These are phyloP conservation scores for Aricia artaxerxes DNA, from an alignment of 2,888 invertebrate genomes.

Conservation along the genomic window DNA sequence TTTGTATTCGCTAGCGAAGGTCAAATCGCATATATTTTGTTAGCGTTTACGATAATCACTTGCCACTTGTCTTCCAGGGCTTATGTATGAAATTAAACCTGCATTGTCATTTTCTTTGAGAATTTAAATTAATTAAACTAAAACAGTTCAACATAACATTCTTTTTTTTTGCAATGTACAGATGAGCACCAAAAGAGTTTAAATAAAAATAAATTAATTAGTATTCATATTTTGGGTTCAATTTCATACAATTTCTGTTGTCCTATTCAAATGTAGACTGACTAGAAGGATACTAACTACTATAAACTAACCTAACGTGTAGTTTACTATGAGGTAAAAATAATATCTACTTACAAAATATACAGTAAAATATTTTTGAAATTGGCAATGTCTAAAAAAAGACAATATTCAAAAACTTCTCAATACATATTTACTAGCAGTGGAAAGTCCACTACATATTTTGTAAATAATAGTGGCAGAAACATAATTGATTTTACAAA, in stretches of 20 bases:
- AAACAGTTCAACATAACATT: background rate
- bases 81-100: background rate
- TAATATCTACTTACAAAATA: background rate
- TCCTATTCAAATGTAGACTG: background rate
- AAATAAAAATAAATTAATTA: background rate
- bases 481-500: background rate
- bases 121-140: background rate
- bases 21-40: no score
- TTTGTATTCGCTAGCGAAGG: no score
- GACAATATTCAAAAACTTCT: background rate
- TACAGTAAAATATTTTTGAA: background rate
- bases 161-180: background rate
- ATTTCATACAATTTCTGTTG: constrained; percentile 17
- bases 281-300: constrained; percentile 1
- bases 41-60: no score
- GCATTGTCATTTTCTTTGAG: background rate
- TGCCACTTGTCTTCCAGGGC: no score
- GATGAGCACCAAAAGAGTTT: background rate
- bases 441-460: background rate
- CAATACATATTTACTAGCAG: background rate
- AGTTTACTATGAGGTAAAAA: background rate
- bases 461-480: background rate
- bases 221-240: background rate
- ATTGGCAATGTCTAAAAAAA: background rate
- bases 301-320: background rate